Evolutionary conservation across 2,113 vertebrate genomes (phyloP).

Genomic region (Phalacrocorax brasilianus): DNA sequence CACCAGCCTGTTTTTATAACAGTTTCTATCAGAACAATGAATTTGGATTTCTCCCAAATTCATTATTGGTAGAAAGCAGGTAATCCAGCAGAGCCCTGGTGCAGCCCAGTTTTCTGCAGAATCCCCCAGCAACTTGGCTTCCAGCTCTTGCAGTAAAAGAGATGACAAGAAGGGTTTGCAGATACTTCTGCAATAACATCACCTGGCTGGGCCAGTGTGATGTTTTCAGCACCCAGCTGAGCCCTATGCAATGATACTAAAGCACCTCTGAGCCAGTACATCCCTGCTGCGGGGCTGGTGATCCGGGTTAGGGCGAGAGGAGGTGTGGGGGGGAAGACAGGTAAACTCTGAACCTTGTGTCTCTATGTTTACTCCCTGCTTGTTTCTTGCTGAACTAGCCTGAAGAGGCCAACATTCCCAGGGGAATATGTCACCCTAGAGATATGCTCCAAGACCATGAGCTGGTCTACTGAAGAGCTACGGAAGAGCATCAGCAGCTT

Average conservation of each 20-base stretch:
- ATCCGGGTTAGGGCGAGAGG: fast-evolving
- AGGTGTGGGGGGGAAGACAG: not conserved
- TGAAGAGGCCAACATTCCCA: not conserved
- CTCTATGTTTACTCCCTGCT: fast-evolving
- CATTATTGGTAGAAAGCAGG: not conserved
- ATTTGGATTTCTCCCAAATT: not conserved
- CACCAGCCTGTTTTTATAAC: not conserved
- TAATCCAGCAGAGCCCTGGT: not conserved
- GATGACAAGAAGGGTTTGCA: not conserved
- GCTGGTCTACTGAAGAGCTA: not conserved
- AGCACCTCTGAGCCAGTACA: not conserved
- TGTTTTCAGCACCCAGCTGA: not conserved
- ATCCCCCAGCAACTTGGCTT: not conserved
- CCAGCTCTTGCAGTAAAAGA: not conserved
- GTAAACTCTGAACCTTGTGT: not conserved
- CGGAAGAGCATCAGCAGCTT: not conserved
- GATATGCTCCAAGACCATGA: fast-evolving
- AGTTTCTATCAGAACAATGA: not conserved
- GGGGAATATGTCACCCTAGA: not conserved
- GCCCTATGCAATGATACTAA: fast-evolving
- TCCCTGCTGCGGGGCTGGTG: not conserved
- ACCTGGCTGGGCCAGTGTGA: not conserved
- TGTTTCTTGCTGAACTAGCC: not conserved
- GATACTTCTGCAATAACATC: not conserved
- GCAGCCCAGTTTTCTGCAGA: not conserved